Conservation (phyloP, 2,888 invertebrate species). For the Tiliacea citrago region DNA sequence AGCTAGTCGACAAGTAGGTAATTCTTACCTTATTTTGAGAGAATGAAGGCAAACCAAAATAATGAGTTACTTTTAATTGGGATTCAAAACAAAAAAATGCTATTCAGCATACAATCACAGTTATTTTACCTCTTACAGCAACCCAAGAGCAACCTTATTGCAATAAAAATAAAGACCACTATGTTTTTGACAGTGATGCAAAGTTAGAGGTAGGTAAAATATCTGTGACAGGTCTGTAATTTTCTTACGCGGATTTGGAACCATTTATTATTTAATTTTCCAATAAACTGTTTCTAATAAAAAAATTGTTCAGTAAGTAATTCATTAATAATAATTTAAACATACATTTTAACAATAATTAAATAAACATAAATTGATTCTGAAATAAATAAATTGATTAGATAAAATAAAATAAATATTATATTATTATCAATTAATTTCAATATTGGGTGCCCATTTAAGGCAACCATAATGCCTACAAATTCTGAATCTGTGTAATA, state of each 20-base stretch:
- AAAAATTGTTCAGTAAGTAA: too few relatives aligned
- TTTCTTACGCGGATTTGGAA: conserved; percentile 3
- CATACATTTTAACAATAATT: too few relatives aligned
- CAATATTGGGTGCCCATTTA: too few relatives aligned
- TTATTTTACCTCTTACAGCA: neutral
- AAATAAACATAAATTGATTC: too few relatives aligned
- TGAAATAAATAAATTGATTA: too few relatives aligned
- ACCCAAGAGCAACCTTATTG: neutral
- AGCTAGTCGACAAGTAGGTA: neutral
- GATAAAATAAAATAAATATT: too few relatives aligned
- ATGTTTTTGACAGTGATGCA: too few relatives aligned
- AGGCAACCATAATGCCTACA: neutral
- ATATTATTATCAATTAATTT: too few relatives aligned
- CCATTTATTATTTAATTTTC: too few relatives aligned
- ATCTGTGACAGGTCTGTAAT: neutral
- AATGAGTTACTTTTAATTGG: neutral
- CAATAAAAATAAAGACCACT: neutral
- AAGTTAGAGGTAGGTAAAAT: neutral
- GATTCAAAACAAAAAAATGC: neutral
- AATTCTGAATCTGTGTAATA: neutral
- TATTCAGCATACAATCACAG: neutral
- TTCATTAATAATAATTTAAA: too few relatives aligned
- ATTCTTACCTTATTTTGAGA: neutral
- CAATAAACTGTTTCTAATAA: too few relatives aligned
- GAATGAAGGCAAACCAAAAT: neutral